Conservation (phyloP, 2,888 invertebrate species). For the Coleophora flavipennella region DNA sequence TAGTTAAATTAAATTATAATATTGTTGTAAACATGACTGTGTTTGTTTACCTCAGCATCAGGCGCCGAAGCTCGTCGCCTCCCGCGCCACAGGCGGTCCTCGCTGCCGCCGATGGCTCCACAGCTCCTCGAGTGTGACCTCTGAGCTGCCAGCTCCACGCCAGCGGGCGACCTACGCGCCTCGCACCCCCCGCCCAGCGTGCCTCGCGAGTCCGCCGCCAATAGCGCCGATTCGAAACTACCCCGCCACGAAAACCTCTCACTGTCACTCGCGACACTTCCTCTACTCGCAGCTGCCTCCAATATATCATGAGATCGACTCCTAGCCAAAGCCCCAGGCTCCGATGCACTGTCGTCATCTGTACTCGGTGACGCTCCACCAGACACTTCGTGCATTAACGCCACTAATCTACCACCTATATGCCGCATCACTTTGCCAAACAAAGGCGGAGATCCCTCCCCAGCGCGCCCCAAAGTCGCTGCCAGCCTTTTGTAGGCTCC, state of each 20-base stretch:
- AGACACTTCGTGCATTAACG: constrained; percentile 93
- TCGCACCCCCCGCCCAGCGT: constrained; percentile 83
- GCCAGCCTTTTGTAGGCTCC: constrained; percentile 91
- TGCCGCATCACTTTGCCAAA: constrained; percentile 95
- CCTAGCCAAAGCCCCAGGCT: constrained; percentile 78
- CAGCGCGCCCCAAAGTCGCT: constrained; percentile 85
- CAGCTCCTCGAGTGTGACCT: constrained; percentile 87
- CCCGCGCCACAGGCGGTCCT: constrained; percentile 66
- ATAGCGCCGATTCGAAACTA: constrained; percentile 91
- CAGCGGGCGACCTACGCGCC: constrained; percentile 86
- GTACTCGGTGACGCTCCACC: constrained; percentile 83
- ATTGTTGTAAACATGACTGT: no score
- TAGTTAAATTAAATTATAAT: no score
- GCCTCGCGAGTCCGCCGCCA: constrained; percentile 89
- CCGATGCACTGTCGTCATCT: constrained; percentile 81
- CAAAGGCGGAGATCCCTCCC: constrained; percentile 82
- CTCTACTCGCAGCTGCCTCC: constrained; percentile 71
- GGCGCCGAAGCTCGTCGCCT: constrained; percentile 62
- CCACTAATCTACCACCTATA: constrained; percentile 88
- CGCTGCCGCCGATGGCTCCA: constrained; percentile 85
- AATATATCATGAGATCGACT: constrained; percentile 88
- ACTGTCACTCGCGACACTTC: constrained; percentile 86
- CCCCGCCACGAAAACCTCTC: constrained; percentile 94
- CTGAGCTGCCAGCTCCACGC: constrained; percentile 85
- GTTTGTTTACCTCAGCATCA: constrained; percentile 56